These are phyloP conservation scores for Scaptomyza polygonia DNA, from an alignment of 2,888 invertebrate genomes.

Conservation along the genomic window DNA sequence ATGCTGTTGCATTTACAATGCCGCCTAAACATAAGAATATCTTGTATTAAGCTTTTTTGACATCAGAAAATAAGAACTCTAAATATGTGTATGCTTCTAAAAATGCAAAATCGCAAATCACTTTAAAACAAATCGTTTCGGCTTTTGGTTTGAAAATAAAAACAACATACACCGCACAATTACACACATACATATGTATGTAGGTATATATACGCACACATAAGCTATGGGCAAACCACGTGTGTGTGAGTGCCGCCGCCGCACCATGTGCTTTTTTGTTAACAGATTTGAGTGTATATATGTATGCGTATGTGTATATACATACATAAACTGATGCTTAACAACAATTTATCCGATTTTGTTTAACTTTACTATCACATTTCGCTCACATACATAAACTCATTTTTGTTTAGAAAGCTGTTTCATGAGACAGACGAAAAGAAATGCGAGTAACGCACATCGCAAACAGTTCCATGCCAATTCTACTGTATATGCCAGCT, in stretches of 20 bases:
- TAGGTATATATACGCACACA: slow-evolving; percentile 13
- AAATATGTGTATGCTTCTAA: neutral
- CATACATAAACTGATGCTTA: slow-evolving; percentile 38
- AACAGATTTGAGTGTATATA: slow-evolving; percentile 18
- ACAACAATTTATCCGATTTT: slow-evolving; percentile 49
- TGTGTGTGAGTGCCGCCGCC: slow-evolving; percentile 66
- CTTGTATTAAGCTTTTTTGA: neutral
- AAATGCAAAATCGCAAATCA: neutral
- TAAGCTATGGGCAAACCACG: slow-evolving; percentile 49
- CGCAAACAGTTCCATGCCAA: slow-evolving; percentile 29
- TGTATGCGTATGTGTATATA: slow-evolving; percentile 8
- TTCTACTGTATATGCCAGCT: slow-evolving; percentile 13
- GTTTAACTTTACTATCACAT: slow-evolving; percentile 59
- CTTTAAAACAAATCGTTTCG: slow-evolving; percentile 1
- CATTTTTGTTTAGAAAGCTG: slow-evolving; percentile 66
- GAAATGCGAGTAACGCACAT: slow-evolving; percentile 29
- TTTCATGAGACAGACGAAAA: slow-evolving; percentile 24
- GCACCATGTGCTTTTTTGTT: slow-evolving; percentile 73
- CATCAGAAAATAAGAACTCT: neutral
- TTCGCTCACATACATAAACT: slow-evolving; percentile 35
- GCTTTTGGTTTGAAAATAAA: slow-evolving; percentile 42
- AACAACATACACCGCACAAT: slow-evolving; percentile 53
- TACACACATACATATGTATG: neutral
- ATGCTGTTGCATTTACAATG: slow-evolving; percentile 50
- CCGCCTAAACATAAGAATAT: slow-evolving; percentile 7